These are phyloP conservation scores for Drosophila nr. perissopoda DNA, from an alignment of 2,888 invertebrate genomes.

Conservation along the genomic window DNA sequence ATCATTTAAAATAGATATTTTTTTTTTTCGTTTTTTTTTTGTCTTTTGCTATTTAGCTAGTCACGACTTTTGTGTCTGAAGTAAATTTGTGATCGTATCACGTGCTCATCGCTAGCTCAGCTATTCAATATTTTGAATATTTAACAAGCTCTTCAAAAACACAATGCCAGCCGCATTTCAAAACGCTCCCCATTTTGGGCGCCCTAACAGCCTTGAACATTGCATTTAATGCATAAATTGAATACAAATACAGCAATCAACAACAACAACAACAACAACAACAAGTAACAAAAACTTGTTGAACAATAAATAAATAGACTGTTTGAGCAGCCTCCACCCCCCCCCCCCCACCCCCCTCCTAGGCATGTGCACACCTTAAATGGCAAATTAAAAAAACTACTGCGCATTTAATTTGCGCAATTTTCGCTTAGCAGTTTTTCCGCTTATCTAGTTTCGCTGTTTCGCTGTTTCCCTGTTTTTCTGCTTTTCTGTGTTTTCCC, in stretches of 20 bases:
- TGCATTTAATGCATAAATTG: conserved; percentile 40
- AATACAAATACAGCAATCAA: conserved; percentile 12
- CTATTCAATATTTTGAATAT: conserved; percentile 5
- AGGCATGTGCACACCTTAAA: conserved; percentile 60
- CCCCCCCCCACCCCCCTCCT: background rate
- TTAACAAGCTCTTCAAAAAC: conserved; percentile 10
- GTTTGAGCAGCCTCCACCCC: conserved; percentile 20
- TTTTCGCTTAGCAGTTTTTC: conserved; percentile 38
- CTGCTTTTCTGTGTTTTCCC: background rate
- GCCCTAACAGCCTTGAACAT: conserved; percentile 41
- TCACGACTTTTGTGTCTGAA: conserved; percentile 5
- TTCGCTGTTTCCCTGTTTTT: no score
- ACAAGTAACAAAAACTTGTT: conserved; percentile 21
- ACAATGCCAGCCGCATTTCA: conserved; percentile 2
- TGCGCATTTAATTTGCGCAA: conserved; percentile 66
- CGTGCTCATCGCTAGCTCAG: conserved; percentile 29
- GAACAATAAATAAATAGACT: conserved; percentile 22
- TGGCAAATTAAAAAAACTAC: conserved; percentile 70
- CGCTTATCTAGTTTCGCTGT: background rate
- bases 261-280: conserved; percentile 3
- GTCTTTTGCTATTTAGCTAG: background rate
- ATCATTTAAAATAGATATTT: background rate
- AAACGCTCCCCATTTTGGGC: conserved; percentile 27
- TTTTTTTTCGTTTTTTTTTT: background rate
- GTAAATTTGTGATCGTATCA: conserved; percentile 15